Evolutionary conservation across 2,888 invertebrate species (phyloP).

Genomic region (Tachystola acroxantha): DNA sequence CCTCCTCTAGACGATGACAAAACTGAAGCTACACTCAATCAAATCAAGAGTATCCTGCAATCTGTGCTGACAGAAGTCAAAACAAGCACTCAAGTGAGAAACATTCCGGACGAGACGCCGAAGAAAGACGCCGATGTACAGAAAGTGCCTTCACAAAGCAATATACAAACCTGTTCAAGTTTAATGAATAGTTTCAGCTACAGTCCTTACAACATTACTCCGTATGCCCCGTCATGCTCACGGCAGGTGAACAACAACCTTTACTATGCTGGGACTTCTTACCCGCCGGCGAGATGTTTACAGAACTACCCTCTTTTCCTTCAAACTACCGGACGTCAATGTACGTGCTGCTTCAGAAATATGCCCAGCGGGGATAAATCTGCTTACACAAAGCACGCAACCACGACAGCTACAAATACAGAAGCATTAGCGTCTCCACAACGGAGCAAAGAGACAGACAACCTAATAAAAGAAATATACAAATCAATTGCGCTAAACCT

Average conservation of each 20-base stretch:
- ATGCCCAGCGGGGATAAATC: slow-evolving; percentile 18
- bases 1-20: slow-evolving; percentile 27
- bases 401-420: slow-evolving; percentile 46
- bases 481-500: slow-evolving; percentile 51
- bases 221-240: slow-evolving; percentile 38
- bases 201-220: slow-evolving; percentile 40
- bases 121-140: slow-evolving; percentile 54
- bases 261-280: slow-evolving; percentile 27
- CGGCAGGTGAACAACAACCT: slow-evolving; percentile 30
- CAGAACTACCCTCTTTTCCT: slow-evolving; percentile 54
- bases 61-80: slow-evolving; percentile 59
- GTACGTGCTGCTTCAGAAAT: slow-evolving; percentile 35
- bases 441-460: slow-evolving; percentile 48
- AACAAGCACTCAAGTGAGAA: slow-evolving; percentile 34
- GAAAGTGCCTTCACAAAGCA: slow-evolving; percentile 42
- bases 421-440: slow-evolving; percentile 19
- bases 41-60: slow-evolving; percentile 60
- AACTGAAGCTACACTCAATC: slow-evolving; percentile 51
- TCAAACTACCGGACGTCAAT: slow-evolving; percentile 38
- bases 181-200: slow-evolving; percentile 48
- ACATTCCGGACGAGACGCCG: slow-evolving; percentile 19
- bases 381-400: slow-evolving; percentile 14
- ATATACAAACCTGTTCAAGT: slow-evolving; percentile 37
- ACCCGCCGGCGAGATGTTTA: slow-evolving; percentile 30
- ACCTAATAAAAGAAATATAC: slow-evolving; percentile 63